Base-by-base conservation (phyloP, 2,888 invertebrate species). In the Tipula vernalis region DNA sequence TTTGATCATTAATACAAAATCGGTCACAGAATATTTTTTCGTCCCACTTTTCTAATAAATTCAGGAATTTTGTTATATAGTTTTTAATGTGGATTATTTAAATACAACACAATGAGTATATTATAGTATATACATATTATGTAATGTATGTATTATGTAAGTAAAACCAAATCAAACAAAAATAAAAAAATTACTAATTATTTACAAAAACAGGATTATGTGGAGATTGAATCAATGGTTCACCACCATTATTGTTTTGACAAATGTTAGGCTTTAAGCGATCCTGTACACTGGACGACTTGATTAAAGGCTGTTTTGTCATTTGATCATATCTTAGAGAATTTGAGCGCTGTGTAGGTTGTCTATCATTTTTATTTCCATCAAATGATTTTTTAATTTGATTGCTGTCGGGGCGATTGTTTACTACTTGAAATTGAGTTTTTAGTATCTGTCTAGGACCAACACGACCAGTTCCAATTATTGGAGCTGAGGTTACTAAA, bases 391-490 rank as follows among this genome's bases (percentile, higher is more conserved):
- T 84, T 84, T 84, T 84, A 39, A 84, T 84, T 39, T 84, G 36
- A 84, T 84, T 84, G 41, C 39, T 84, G 39, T 84, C 84, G 15
- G 84, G 41, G 12, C 39, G 84, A 85, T 85, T n/a, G n/a, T n/a
- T 85, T 85, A 85, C 15, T 18, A 88, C 87, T 10, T 87, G 86
- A 71, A 88, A 88, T 86, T 88, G 88, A 47, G 88, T 86, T 36
- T 88, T 88, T 3, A 57, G 36, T 28, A 88, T 90, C 87, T 91
- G 91, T 28, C 91, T 89, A 83, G 91, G 91, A 13, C 92, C 91
- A 18, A 92, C 92, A 87, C 92, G 89, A 83, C 92, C 92, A 13
- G 91, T 91, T 41, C 92, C 92, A 86, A 90, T 91, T 87, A 91
- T 90, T 87, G 89, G 90, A 15, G 91, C 89, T 36, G 91, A 89